phyloP scores from a whole-genome alignment of 2,888 invertebrate species.

The Apamea epomidion region DNA sequence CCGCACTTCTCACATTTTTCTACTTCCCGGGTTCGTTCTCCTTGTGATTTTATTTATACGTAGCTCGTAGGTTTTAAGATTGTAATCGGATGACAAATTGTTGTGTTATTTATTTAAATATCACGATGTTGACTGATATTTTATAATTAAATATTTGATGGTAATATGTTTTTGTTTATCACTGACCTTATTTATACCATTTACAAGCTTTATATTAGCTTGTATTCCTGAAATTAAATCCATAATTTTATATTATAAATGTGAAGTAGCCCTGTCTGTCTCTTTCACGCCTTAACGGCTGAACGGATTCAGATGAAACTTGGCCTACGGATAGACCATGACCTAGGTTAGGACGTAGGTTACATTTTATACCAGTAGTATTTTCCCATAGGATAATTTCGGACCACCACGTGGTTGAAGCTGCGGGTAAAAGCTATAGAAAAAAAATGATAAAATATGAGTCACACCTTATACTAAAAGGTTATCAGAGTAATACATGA shows the following conservation, averaged over 20 bases:
- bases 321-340: neutral
- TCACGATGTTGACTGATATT: slow-evolving; percentile 77
- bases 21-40: slow-evolving; percentile 41
- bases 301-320: neutral
- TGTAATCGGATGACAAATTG: slow-evolving; percentile 63
- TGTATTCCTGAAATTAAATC: neutral
- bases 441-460: neutral
- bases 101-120: slow-evolving; percentile 74
- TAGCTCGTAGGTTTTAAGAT: slow-evolving; percentile 61
- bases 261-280: neutral
- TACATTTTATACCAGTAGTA: neutral
- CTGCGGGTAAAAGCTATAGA: neutral
- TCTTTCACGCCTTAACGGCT: neutral
- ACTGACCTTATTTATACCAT: neutral
- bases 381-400: neutral
- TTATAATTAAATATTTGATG: slow-evolving; percentile 71
- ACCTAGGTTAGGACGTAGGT: neutral
- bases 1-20: slow-evolving; percentile 17
- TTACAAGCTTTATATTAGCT: no score
- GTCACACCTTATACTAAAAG: slow-evolving; percentile 4
- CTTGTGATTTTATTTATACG: slow-evolving; percentile 71
- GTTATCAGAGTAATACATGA: neutral
- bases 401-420: neutral
- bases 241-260: neutral
- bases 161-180: slow-evolving; percentile 37